Evolutionary conservation across 1,140 invertebrate genomes (phyloP), one percentile per base, ranked within the genome.

Genomic region (Arion vulgaris): DNA sequence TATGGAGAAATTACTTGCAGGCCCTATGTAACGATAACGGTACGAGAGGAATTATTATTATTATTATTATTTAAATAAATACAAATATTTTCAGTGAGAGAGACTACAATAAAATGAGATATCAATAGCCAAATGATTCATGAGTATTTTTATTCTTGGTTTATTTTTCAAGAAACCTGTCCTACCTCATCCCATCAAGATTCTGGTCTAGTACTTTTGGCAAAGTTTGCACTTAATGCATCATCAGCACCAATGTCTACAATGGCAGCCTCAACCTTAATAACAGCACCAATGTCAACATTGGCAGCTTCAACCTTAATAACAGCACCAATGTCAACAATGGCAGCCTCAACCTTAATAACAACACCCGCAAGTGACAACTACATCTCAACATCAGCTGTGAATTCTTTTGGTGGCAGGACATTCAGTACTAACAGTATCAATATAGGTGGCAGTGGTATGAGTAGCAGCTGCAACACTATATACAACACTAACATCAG

Each of bases 141-240:
- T n/a, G n/a, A n/a, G n/a, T n/a, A n/a, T n/a, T n/a, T n/a, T n/a
- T n/a, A n/a, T n/a, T n/a, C n/a, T n/a, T n/a, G 15, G 5, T 45
- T 45, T 45, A 45, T 45, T 45, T 45, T 45, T 45, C 41, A 45
- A 80, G 78, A 69, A n/a, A 66, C 39, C 38, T 41, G 78, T 71
- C 28, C 45, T 7, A 17, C 34, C 51, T 13, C 71, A 66, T 34
- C 66, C 39, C 26, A 38, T 17, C 69, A 81, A 68, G 71, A 85
- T 34, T 81, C 85, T 7, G 88, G 88, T 15, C 86, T 89, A 17
- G 86, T 85, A 28, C 74, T 90, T 4, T 69, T 89, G 51, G 88
- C 88, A 32, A 87, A 87, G 80, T 90, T 88, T 81, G 89, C 87
- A 45, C 78, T 80, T 38, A 71, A 62, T 36, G 5, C 77, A 28